Base-by-base conservation (phyloP, 2,113 vertebrate genomes). In the Prinia subflava region DNA sequence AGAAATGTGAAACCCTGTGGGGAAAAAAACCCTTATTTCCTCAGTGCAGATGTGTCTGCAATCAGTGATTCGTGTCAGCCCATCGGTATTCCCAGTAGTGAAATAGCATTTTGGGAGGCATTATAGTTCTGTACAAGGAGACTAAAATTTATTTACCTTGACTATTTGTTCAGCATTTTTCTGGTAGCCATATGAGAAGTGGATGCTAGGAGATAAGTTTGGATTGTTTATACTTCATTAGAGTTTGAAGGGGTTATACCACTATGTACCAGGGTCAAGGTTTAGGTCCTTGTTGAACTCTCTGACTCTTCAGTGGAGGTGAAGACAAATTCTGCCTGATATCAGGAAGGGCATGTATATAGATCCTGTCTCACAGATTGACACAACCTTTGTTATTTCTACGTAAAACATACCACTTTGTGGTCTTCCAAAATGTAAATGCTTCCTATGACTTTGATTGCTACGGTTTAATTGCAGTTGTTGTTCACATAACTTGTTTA, bases 401-500 rank as follows among this genome's bases (percentile, higher is more conserved):
- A 52, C 83, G 59, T 74, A 88, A 96, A 96, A 64, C 74, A 52
- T 46, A 37, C 15, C 15, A 17, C 71, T 74, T 94, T 37, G 94
- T 42, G 52, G 27, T 85, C 84, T 64, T 96, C 84, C 87, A 94
- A 90, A 95, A 86, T 37, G 78, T 89, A 94, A 97, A 90, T 87
- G 70, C 83, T 94, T 84, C 83, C 92, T 96, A 65, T 35, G 56
- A 57, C 78, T 94, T 94, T 96, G 92, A 95, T 88, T 95, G 94
- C 89, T 92, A 83, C 81, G 92, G 62, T 86, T 94, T 93, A 97
- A 97, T 90, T 96, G 83, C 37, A 23, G 87, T 97, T 96, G 94
- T 94, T 97, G 86, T 94, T 97, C 89, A 93, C 83, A 86, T 96
- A 91, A 83, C 90, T 90, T 89, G 62, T 88, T 97, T 94, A 94